These are phyloP conservation scores for Eupithecia insigniata DNA, from an alignment of 2,888 invertebrate genomes.

Conservation along the genomic window DNA sequence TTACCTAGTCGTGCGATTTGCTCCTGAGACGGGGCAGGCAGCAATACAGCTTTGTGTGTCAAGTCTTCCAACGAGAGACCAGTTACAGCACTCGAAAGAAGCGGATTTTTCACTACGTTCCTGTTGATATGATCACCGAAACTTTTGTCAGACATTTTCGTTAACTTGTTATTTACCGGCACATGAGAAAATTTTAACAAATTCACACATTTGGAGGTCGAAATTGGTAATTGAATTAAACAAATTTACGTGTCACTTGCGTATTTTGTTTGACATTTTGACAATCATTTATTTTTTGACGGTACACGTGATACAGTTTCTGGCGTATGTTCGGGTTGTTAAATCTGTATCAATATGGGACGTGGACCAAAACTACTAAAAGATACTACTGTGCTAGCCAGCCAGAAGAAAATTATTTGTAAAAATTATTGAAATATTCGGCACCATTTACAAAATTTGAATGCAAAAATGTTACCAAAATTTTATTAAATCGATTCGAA, in stretches of 20 bases:
- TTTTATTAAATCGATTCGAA: too few species aligned
- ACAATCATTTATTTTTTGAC: constrained; percentile 27
- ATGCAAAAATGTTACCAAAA: too few species aligned
- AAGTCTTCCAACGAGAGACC: constrained; percentile 89
- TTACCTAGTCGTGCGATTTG: constrained; percentile 73
- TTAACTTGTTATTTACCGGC: constrained; percentile 59
- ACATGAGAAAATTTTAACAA: constrained; percentile 69
- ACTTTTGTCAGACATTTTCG: constrained; percentile 78
- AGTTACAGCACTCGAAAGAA: constrained; percentile 89
- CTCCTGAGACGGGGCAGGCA: constrained; percentile 84
- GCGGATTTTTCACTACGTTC: constrained; percentile 85
- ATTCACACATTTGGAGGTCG: constrained; percentile 82
- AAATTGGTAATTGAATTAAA: constrained; percentile 79
- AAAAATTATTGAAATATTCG: too few species aligned
- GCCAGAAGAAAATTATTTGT: neutral
- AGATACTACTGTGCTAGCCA: too few species aligned
- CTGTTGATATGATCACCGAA: constrained; percentile 74
- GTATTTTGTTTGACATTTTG: constrained; percentile 69
- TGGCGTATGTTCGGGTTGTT: neutral
- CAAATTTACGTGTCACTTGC: constrained; percentile 82
- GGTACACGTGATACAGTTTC: constrained; percentile 10
- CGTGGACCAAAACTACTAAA: too few species aligned
- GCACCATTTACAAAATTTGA: too few species aligned
- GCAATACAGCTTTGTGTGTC: constrained; percentile 87
- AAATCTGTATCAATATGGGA: neutral